phyloP scores from a whole-genome alignment of 2,888 invertebrate species.

The Scaptomyza caliginosa region DNA sequence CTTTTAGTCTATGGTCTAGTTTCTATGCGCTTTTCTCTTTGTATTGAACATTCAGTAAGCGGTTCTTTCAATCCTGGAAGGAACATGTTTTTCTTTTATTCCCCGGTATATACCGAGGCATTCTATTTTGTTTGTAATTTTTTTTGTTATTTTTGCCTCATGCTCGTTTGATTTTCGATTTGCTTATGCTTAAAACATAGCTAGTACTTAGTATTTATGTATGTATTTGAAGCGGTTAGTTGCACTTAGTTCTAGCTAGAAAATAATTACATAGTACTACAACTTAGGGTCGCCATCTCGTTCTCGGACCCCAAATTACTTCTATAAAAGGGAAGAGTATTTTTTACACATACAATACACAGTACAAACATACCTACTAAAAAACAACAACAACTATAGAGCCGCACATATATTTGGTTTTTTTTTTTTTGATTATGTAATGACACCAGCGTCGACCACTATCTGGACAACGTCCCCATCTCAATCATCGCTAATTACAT shows the following conservation, averaged over 20 bases:
- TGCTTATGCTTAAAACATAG: conserved; percentile 20
- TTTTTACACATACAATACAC: conserved; percentile 46
- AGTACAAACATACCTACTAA: conserved; percentile 49
- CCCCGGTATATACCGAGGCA: conserved; percentile 30
- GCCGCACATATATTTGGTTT: conserved; percentile 25
- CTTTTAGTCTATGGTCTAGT: conserved; percentile 70
- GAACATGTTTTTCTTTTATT: conserved; percentile 33
- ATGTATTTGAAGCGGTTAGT: conserved; percentile 30
- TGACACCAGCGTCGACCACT: conserved; percentile 52
- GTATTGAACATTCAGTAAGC: conserved; percentile 22
- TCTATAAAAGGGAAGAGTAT: conserved; percentile 28
- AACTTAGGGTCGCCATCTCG: conserved; percentile 9
- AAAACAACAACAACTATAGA: conserved; percentile 53
- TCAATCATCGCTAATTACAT: conserved; percentile 84
- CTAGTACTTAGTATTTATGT: conserved; percentile 1
- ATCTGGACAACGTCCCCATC: conserved; percentile 51
- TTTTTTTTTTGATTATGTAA: conserved; percentile 55
- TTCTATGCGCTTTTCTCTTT: conserved; percentile 44
- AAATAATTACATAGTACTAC: conserved; percentile 46
- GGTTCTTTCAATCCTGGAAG: conserved; percentile 40
- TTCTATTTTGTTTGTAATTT: background rate
- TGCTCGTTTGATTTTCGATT: conserved; percentile 50
- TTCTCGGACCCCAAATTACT: conserved; percentile 6
- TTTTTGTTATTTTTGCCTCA: conserved; percentile 42
- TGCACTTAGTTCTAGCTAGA: conserved; percentile 60